phyloP scores from a whole-genome alignment of 2,888 invertebrate species.

The Chrysina gloriosa region DNA sequence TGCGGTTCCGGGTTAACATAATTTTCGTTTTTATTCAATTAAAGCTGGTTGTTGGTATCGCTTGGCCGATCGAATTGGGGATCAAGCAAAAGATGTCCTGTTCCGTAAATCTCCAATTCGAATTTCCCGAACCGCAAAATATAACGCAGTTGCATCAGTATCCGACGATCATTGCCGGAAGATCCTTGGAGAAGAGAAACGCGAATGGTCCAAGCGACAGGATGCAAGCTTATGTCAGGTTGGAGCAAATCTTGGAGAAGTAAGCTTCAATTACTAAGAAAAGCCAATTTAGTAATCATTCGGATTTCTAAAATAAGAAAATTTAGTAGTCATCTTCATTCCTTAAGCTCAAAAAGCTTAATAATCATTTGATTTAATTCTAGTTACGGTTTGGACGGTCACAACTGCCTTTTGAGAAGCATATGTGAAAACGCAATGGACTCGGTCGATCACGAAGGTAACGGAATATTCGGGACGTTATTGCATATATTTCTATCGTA shows the following conservation, averaged over 20 bases:
- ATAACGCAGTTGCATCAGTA: slow-evolving; percentile 52
- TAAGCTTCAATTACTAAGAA: slow-evolving; percentile 34
- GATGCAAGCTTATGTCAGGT: slow-evolving; percentile 54
- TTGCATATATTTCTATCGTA: slow-evolving; percentile 81
- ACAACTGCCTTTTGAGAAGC: slow-evolving; percentile 76
- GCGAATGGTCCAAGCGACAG: slow-evolving; percentile 52
- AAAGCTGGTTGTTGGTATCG: slow-evolving; percentile 22
- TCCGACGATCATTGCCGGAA: slow-evolving; percentile 56
- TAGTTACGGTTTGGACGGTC: slow-evolving; percentile 74
- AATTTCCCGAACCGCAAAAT: slow-evolving; percentile 65
- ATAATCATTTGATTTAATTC: background rate
- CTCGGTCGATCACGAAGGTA: slow-evolving; percentile 70
- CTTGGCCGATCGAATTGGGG: slow-evolving; percentile 51
- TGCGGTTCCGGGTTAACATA: too few species aligned
- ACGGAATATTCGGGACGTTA: slow-evolving; percentile 80
- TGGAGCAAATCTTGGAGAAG: slow-evolving; percentile 58
- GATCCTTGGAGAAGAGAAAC: slow-evolving; percentile 44
- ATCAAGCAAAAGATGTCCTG: slow-evolving; percentile 69
- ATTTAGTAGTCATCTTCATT: background rate
- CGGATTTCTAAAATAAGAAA: background rate
- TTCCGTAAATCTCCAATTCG: slow-evolving; percentile 74
- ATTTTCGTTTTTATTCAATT: too few species aligned
- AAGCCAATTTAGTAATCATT: background rate
- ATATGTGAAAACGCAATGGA: slow-evolving; percentile 81
- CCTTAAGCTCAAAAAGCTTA: background rate